Percentiles rank a stretch among this genome's conserved stretches.
Conservation (phyloP, 2,113 vertebrate species). For the Salvelinus alpinus region DNA sequence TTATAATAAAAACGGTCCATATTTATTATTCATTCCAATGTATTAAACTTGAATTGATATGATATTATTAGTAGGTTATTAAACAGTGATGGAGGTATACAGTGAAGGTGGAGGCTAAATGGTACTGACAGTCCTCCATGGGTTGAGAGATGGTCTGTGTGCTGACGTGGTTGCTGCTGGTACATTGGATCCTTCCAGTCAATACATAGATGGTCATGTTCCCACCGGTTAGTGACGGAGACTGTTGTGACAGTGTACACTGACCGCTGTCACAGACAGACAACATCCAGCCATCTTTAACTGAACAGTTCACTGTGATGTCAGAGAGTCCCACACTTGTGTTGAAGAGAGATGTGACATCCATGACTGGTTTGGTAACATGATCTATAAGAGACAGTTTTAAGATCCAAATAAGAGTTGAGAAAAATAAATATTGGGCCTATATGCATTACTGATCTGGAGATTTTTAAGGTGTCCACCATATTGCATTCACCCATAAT, state of each 20-base stretch:
- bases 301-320: slow-evolving; percentile 59
- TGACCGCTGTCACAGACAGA: slow-evolving; percentile 27
- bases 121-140: slow-evolving; percentile 45
- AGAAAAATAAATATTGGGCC: neutral
- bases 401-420: neutral
- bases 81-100: neutral
- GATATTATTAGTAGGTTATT: too few relatives aligned
- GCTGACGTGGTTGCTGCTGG: slow-evolving; percentile 55
- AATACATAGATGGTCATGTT: slow-evolving; percentile 44
- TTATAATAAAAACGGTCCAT: too few relatives aligned
- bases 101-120: neutral
- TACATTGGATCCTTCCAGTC: slow-evolving; percentile 37
- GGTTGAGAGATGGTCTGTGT: neutral
- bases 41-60: too few relatives aligned
- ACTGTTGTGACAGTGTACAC: slow-evolving; percentile 4
- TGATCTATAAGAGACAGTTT: neutral
- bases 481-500: too few relatives aligned
- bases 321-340: slow-evolving; percentile 29
- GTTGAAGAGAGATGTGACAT: slow-evolving; percentile 10
- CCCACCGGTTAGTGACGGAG: neutral
- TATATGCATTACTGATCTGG: too few relatives aligned
- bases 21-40: too few relatives aligned
- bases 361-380: slow-evolving; percentile 34
- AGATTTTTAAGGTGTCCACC: too few relatives aligned
- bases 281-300: slow-evolving; percentile 3